phyloP scores from a whole-genome alignment of 2,113 vertebrate species.

The Myocastor coypus region DNA sequence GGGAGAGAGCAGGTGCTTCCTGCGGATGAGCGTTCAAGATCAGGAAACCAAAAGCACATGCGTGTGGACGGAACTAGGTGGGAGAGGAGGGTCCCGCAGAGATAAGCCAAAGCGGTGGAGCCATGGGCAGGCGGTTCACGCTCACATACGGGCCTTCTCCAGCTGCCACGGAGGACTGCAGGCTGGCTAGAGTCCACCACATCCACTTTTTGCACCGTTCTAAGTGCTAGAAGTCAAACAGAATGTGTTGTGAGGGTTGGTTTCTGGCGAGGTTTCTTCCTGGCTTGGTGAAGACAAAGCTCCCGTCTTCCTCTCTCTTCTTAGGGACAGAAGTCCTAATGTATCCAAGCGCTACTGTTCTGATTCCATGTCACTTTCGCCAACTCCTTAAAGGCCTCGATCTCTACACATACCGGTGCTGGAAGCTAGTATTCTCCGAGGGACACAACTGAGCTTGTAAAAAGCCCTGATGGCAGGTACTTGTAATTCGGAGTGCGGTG shows the following conservation, averaged over 20 bases:
- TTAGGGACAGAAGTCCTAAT: not conserved
- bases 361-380: not conserved
- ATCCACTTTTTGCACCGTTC: not conserved
- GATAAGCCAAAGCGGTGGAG: not conserved
- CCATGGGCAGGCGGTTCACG: rapidly evolving
- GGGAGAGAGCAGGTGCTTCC: not conserved
- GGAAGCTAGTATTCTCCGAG: not conserved
- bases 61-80: not conserved
- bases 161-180: not conserved
- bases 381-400: not conserved
- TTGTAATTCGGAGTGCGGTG: too few species aligned
- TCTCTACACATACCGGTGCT: not conserved
- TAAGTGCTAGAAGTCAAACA: not conserved
- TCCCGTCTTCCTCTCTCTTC: not conserved
- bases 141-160: rapidly evolving
- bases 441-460: not conserved
- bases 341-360: not conserved
- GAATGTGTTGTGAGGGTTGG: not conserved
- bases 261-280: not conserved
- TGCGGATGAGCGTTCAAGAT: not conserved
- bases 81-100: not conserved
- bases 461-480: not conserved
- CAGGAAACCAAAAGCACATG: not conserved
- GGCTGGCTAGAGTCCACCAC: too few species aligned
- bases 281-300: not conserved